Evolutionary conservation across 2,113 vertebrate species (phyloP).

Genomic region (Paradoxurus hermaphroditus): DNA sequence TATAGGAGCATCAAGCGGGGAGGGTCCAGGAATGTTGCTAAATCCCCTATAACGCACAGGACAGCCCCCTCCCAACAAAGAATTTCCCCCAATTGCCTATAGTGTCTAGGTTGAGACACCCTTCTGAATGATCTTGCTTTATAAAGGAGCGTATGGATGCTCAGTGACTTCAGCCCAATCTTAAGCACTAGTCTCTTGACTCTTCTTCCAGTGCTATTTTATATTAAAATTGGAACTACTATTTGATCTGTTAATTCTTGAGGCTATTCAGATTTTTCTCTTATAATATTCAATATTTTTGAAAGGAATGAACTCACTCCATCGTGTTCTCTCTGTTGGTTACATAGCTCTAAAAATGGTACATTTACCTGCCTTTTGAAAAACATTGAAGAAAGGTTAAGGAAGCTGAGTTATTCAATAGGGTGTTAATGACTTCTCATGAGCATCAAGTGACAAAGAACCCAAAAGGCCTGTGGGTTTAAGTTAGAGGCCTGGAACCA

Average conservation of each 20-base stretch:
- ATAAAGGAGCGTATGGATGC: accelerated
- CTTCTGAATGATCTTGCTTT: neutral
- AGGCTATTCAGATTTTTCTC: neutral
- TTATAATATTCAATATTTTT: neutral
- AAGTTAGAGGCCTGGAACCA: neutral
- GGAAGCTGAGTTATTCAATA: neutral
- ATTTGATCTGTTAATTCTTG: neutral
- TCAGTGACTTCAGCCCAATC: neutral
- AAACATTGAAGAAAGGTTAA: neutral
- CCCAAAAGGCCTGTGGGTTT: neutral
- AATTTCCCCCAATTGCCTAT: neutral
- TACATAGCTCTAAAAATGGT: neutral
- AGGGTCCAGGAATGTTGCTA: neutral
- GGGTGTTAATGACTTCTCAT: neutral
- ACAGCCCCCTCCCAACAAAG: neutral
- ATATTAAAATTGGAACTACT: neutral
- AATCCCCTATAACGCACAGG: neutral
- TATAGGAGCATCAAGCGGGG: too few species aligned
- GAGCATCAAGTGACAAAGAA: neutral
- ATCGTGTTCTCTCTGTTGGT: neutral
- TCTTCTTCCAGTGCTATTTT: neutral
- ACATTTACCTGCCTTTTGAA: neutral
- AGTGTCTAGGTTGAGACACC: neutral
- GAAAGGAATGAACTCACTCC: neutral
- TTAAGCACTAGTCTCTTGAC: neutral